Conservation (phyloP, 64 coral and sea anemone species). For the Pocillopora damicornis region DNA sequence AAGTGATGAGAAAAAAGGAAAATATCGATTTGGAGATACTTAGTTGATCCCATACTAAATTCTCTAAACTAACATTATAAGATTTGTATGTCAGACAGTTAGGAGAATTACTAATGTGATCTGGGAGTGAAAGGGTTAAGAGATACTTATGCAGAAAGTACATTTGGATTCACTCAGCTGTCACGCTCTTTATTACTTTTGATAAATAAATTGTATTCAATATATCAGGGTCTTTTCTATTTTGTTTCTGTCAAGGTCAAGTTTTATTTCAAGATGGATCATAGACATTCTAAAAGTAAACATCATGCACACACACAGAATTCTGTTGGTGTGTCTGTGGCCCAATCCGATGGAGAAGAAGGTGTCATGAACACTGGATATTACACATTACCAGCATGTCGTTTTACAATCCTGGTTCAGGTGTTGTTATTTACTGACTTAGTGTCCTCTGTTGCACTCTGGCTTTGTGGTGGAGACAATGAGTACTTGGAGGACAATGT, state of each 20-base stretch:
- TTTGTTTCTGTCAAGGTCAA: neutral
- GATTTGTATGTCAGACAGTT: too few species aligned
- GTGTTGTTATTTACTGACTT: constrained; percentile 65
- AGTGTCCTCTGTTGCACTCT: constrained; percentile 54
- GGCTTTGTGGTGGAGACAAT: constrained; percentile 70
- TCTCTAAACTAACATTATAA: too few species aligned
- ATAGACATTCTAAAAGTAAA: neutral
- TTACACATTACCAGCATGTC: constrained; percentile 57
- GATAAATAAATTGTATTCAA: too few species aligned
- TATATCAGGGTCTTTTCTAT: too few species aligned
- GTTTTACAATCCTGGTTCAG: constrained; percentile 69
- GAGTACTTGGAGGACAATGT: constrained; percentile 70
- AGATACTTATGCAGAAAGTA: too few species aligned
- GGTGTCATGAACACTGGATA: constrained; percentile 7
- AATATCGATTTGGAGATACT: too few species aligned
- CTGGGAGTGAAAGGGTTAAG: too few species aligned
- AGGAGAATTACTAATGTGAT: too few species aligned
- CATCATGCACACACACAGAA: neutral
- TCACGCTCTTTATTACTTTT: too few species aligned
- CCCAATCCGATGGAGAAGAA: neutral
- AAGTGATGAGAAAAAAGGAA: too few species aligned
- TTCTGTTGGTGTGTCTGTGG: neutral
- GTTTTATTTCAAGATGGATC: neutral
- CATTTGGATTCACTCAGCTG: too few species aligned
- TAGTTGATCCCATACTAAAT: too few species aligned